phyloP scores from a whole-genome alignment of 2,888 invertebrate genomes.

The Amphiduros pacificus region DNA sequence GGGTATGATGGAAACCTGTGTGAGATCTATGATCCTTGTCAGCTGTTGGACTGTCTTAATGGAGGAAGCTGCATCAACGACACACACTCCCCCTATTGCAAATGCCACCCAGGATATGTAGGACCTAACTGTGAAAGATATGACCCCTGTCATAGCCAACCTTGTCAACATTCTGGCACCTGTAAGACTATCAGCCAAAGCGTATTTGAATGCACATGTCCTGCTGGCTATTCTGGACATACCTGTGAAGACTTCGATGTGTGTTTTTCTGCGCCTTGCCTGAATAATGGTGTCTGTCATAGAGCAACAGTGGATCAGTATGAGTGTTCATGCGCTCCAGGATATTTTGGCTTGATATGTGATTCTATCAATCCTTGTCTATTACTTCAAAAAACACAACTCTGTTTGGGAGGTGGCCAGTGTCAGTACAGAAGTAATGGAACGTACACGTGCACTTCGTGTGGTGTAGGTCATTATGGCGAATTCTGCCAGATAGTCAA shows the following conservation, averaged over 20 bases:
- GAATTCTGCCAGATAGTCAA: slow-evolving; percentile 35
- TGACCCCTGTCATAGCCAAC: slow-evolving; percentile 38
- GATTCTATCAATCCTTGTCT: slow-evolving; percentile 30
- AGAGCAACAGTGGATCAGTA: slow-evolving; percentile 21
- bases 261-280: slow-evolving; percentile 36
- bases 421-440: too few species aligned
- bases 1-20: slow-evolving; percentile 44
- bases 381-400: too few species aligned
- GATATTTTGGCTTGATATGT: slow-evolving; percentile 15
- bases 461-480: too few species aligned
- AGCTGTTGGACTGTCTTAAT: slow-evolving; percentile 38
- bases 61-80: slow-evolving; percentile 35
- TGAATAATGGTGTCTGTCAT: slow-evolving; percentile 24
- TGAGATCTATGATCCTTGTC: slow-evolving; percentile 39
- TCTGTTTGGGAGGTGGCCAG: too few species aligned
- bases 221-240: slow-evolving; percentile 24
- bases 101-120: slow-evolving; percentile 40
- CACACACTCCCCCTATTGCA: slow-evolving; percentile 30
- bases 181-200: slow-evolving; percentile 38
- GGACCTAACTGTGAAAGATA: slow-evolving; percentile 37
- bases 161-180: slow-evolving; percentile 46
- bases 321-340: slow-evolving; percentile 31
- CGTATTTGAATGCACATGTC: slow-evolving; percentile 28
- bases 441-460: too few species aligned
- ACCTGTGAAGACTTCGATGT: slow-evolving; percentile 26